A percentile compares a stretch with the other conserved stretches of the same genome.
phyloP scores from a whole-genome alignment of 2,113 vertebrate species.

The Sceloporus tristichus region DNA sequence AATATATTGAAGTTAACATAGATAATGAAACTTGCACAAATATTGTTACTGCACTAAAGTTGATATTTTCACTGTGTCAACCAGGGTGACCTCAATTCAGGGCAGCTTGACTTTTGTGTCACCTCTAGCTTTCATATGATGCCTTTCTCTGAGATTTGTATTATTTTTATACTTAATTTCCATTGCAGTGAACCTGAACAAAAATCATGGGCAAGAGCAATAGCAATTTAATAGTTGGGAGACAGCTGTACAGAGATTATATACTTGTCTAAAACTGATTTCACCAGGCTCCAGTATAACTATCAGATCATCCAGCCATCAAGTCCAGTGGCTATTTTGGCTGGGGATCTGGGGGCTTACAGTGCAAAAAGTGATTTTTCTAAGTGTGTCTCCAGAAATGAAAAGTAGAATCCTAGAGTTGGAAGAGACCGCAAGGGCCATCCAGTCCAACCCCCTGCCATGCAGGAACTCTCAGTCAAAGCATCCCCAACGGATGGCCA shows the following conservation, averaged over 20 bases:
- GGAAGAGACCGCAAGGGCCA: too few species aligned
- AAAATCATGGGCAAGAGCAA: constrained; percentile 6
- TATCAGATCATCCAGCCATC: too few species aligned
- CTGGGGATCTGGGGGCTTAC: too few species aligned
- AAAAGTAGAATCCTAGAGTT: too few species aligned
- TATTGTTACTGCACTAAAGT: constrained; percentile 14
- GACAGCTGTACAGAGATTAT: background rate
- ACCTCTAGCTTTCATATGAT: background rate
- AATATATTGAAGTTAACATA: fast-evolving
- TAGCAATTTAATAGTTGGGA: background rate
- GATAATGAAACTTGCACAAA: constrained; percentile 51
- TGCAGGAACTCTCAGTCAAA: too few species aligned
- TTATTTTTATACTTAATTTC: constrained; percentile 36
- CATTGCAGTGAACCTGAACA: background rate
- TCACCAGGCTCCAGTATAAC: background rate
- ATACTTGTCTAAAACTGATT: background rate
- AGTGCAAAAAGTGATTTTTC: too few species aligned
- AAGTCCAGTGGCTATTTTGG: too few species aligned
- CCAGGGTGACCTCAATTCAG: constrained; percentile 17
- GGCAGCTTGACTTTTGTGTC: background rate
- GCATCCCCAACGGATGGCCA: too few species aligned
- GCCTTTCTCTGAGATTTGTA: fast-evolving
- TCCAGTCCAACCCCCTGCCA: too few species aligned
- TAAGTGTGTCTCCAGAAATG: too few species aligned
- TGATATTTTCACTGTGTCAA: constrained; percentile 26